Conservation (phyloP, 2,888 invertebrate genomes). For the Cenopis cana region DNA sequence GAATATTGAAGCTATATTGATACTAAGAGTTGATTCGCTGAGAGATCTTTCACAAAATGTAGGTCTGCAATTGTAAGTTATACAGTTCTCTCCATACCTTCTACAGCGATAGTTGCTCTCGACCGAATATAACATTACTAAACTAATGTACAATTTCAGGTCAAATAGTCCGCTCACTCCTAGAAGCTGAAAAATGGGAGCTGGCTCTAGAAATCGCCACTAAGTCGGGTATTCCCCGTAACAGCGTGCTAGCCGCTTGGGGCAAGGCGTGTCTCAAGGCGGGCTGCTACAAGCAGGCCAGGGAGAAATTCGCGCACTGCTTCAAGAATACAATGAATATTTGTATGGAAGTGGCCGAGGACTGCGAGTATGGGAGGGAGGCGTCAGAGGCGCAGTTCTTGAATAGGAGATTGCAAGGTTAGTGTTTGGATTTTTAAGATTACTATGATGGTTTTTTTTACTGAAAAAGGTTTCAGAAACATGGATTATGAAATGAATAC, state of each 20-base stretch:
- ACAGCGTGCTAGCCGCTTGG: constrained; percentile 94
- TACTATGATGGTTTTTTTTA: too few species aligned
- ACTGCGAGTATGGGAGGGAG: constrained; percentile 74
- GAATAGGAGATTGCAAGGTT: constrained; percentile 63
- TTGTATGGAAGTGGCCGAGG: constrained; percentile 68
- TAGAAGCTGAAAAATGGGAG: constrained; percentile 94
- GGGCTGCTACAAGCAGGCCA: constrained; percentile 91
- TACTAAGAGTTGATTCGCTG: too few species aligned
- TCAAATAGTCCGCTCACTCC: constrained; percentile 88
- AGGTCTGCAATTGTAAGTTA: too few species aligned
- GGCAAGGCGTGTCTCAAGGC: constrained; percentile 93
- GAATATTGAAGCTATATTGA: too few species aligned
- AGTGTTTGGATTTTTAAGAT: not conserved
- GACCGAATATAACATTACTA: too few species aligned
- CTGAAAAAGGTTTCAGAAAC: too few species aligned
- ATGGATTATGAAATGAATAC: too few species aligned
- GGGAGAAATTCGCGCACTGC: constrained; percentile 88
- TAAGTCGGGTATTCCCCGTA: constrained; percentile 92
- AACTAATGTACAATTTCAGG: constrained; percentile 64
- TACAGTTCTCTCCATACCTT: too few species aligned
- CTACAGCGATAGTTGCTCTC: too few species aligned
- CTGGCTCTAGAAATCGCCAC: constrained; percentile 94
- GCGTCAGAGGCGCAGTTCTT: constrained; percentile 67
- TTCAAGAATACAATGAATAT: constrained; percentile 72
- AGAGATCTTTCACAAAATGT: too few species aligned